These are phyloP conservation scores for Napeogenes inachia DNA, from an alignment of 2,888 invertebrate species.

Conservation along the genomic window DNA sequence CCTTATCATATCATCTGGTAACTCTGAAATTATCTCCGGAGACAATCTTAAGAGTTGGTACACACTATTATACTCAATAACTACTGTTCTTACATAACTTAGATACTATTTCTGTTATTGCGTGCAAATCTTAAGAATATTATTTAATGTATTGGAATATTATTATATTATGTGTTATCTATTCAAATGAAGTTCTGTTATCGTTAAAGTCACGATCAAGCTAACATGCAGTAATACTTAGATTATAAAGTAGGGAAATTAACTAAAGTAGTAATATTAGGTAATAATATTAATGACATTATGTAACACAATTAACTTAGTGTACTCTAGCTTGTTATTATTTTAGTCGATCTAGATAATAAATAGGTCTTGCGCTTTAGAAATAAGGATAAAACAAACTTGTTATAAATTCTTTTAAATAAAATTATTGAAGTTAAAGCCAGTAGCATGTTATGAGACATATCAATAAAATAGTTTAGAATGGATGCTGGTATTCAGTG, in stretches of 20 bases:
- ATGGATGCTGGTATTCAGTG: too few species aligned
- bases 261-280: neutral
- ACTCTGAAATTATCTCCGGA: conserved; percentile 6
- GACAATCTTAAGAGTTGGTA: conserved; percentile 6
- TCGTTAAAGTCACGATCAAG: neutral
- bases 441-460: too few species aligned
- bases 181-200: neutral
- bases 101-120: neutral
- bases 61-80: too few species aligned
- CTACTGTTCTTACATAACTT: neutral
- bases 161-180: neutral
- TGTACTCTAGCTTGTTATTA: neutral
- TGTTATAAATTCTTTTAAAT: too few species aligned
- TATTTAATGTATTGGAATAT: neutral
- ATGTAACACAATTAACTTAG: neutral
- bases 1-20: conserved; percentile 20
- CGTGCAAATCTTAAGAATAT: neutral
- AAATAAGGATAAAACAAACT: too few species aligned
- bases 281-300: conserved; percentile 1
- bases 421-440: too few species aligned
- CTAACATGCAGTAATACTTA: neutral
- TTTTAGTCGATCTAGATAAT: neutral
- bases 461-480: too few species aligned
- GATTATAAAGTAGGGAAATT: neutral
- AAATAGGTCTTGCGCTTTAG: too few species aligned